Percentiles rank a stretch among this genome's conserved stretches.
Conservation (phyloP, 2,797 vertebrate species). For the Bucorvus abyssinicus region DNA sequence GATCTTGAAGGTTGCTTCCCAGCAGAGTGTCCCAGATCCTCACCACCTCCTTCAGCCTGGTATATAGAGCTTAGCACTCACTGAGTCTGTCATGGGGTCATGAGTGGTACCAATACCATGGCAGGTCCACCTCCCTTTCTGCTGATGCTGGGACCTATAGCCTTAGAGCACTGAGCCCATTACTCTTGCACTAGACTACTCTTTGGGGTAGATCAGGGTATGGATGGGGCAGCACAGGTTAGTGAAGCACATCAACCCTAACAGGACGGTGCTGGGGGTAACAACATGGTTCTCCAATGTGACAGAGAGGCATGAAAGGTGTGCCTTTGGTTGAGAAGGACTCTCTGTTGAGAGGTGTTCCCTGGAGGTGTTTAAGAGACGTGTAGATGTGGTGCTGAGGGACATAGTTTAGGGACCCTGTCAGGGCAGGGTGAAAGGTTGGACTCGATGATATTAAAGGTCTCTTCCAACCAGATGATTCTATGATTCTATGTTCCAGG, state of each 20-base stretch:
- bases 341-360: neutral
- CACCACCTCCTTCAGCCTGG: neutral
- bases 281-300: fast-evolving
- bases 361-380: too few relatives aligned
- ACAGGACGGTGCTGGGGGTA: neutral
- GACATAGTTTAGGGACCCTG: too few relatives aligned
- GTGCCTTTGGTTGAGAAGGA: neutral
- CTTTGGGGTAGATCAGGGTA: neutral
- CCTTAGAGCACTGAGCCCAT: neutral
- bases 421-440: too few relatives aligned
- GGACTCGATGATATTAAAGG: too few relatives aligned
- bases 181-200: neutral
- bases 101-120: fast-evolving
- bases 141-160: neutral
- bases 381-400: too few relatives aligned
- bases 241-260: neutral
- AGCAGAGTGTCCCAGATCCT: neutral
- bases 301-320: neutral
- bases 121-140: neutral
- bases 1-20: neutral
- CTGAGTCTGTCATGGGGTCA: neutral
- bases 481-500: neutral
- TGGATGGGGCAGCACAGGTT: neutral
- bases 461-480: too few relatives aligned
- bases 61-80: neutral